Evolutionary conservation across 2,888 invertebrate genomes (phyloP).

Genomic region (Pyrrhosoma nymphula): DNA sequence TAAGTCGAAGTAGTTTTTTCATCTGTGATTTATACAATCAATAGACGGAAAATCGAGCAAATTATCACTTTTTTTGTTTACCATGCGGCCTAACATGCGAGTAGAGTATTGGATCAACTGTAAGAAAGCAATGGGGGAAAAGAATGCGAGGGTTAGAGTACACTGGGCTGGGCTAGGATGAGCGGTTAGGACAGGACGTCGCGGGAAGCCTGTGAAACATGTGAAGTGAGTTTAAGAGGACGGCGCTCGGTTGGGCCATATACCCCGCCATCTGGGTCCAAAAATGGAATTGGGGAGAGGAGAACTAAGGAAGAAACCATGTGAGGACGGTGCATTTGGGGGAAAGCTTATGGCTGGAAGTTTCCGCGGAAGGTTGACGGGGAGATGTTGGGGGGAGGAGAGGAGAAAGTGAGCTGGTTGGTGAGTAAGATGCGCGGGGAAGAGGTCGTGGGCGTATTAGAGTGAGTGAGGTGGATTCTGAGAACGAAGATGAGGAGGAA

Average conservation of each 20-base stretch:
- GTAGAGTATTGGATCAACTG: too few relatives aligned
- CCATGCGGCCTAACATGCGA: too few relatives aligned
- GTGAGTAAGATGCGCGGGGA: neutral
- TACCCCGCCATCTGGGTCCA: neutral
- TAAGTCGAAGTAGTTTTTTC: too few relatives aligned
- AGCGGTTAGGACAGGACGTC: neutral
- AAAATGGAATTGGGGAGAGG: neutral
- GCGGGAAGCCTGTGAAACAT: neutral
- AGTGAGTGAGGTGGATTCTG: constrained; percentile 69
- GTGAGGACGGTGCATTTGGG: neutral
- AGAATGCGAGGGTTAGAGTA: neutral
- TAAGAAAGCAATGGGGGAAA: too few relatives aligned
- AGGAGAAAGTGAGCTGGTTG: neutral
- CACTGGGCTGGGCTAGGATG: neutral
- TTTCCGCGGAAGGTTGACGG: neutral
- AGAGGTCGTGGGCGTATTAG: constrained; percentile 67
- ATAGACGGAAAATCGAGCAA: too few relatives aligned
- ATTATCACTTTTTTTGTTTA: too few relatives aligned
- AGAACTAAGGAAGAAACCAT: neutral
- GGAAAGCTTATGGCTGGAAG: neutral
- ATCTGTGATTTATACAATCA: too few relatives aligned
- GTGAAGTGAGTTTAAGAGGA: neutral
- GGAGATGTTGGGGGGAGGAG: neutral
- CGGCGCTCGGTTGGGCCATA: neutral
- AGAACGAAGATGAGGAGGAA: constrained; percentile 71